Evolutionary conservation across 2,113 vertebrate genomes (phyloP), one percentile per base, ranked within the genome.

Genomic region (Pongo abelii): DNA sequence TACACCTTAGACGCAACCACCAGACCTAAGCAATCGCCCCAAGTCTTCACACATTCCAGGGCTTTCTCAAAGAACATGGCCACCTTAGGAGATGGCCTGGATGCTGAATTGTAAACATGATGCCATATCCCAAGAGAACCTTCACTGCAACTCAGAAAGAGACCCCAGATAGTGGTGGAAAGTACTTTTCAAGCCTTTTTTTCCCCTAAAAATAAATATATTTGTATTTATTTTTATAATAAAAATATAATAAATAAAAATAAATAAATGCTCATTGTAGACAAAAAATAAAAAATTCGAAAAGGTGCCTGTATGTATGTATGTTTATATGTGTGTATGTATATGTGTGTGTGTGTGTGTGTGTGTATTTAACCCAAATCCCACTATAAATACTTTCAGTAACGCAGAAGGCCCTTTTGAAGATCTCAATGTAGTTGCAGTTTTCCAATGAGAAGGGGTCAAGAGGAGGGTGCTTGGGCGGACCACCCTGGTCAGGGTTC

Each of bases 41-140:
- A 1, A 20, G 38, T 4, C 4, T 3, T 32, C 2, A 22, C 23
- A 40, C 38, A 8, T 6, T 35, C 3, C 0, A 25, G 43, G 23
- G 43, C 16, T n/a, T 70, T 35, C 78, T 46, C 25, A 12, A n/a
- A 8, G 57, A 30, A 3, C 18, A 25, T 0, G 3, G 11, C 32
- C n/a, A 2, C 5, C 43, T 1, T 1, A 13, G 1, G 59, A 32
- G 2, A 14, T 0, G 27, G 40, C 20, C 52, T 11, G 20, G 27
- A 27, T 0, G 10, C n/a, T 0, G 30, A 14, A 3, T 20, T 27
- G 48, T 0, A 17, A 22, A 30, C 11, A 25, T 20, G 9, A 12
- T 0, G 3, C 43, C 18, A 1, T 0, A 1, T 6, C 78, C 38
- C 5, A 0, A 6, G 1, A 14, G 35, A 20, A 2, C 30, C 25